These are phyloP conservation scores for Heliconius sara DNA, from an alignment of 2,888 invertebrate species.

Conservation along the genomic window DNA sequence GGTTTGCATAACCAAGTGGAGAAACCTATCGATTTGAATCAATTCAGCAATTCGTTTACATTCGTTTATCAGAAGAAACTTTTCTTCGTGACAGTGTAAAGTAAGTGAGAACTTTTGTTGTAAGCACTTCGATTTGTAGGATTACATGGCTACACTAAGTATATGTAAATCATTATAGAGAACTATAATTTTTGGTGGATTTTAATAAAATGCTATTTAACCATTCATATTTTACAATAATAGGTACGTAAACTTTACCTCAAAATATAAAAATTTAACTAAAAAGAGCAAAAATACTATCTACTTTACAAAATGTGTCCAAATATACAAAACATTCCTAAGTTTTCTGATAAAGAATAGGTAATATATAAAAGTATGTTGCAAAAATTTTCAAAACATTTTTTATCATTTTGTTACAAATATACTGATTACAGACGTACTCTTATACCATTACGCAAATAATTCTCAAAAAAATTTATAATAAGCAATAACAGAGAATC, in stretches of 20 bases:
- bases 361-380: too few species aligned
- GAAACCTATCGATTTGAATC: background rate
- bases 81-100: background rate
- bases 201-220: background rate
- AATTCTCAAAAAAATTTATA: background rate
- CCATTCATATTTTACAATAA: too few species aligned
- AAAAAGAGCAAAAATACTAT: background rate
- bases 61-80: background rate
- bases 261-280: too few species aligned
- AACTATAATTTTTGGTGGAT: background rate
- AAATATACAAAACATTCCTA: too few species aligned
- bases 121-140: background rate
- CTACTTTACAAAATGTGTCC: background rate
- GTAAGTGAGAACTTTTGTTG: background rate
- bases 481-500: background rate
- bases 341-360: too few species aligned
- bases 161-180: too few species aligned
- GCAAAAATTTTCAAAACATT: background rate
- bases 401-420: background rate
- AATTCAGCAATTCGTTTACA: background rate
- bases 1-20: background rate
- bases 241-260: too few species aligned
- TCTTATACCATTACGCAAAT: background rate
- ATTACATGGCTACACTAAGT: background rate
- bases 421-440: background rate